Evolutionary conservation across 1,140 invertebrate genomes (phyloP), one percentile per base, ranked within the genome.

Genomic region (Thaumetopoea pityocampa): DNA sequence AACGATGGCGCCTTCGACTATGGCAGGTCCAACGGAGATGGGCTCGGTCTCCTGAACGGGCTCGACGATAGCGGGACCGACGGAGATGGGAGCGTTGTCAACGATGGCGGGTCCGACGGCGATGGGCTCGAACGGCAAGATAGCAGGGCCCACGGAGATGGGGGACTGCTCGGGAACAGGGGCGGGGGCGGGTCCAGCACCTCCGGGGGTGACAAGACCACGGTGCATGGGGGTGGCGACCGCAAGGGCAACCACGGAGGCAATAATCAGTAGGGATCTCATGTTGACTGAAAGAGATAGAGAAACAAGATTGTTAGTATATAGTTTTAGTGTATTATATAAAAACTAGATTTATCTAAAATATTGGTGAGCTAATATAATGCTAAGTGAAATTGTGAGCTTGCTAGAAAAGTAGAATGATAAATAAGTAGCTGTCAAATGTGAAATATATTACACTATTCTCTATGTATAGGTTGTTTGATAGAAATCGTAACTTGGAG

Each of bases 241-340:
- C 23, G 55, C 55, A 41, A 53, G 26, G 22, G 50, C 55, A 10
- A 50, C 15, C 18, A 53, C 28, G 23, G 55, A 30, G 24, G 49
- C 45, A 36, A 48, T 12, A 15, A 53, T 35, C 14, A 58, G 29
- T 9, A 58, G 22, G 34, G 38, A 50, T 43, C 50, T 58, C 55
- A 58, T 58, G 22, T 27, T 53, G 32, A 32, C 55, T 58, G 55
- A 0, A 37, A 43, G 9, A 14, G 16, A 24, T n/a, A n/a, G n/a
- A n/a, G n/a, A n/a, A n/a, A n/a, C n/a, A n/a, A n/a, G n/a, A n/a
- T n/a, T n/a, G n/a, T n/a, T n/a, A n/a, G n/a, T n/a, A n/a, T n/a
- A n/a, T n/a, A n/a, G n/a, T n/a, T n/a, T n/a, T n/a, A n/a, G n/a
- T n/a, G n/a, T n/a, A n/a, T n/a, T n/a, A n/a, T n/a, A n/a, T n/a